Base-by-base conservation (phyloP, 92 coral and sea anemone species). In the Parazoanthus swiftii region DNA sequence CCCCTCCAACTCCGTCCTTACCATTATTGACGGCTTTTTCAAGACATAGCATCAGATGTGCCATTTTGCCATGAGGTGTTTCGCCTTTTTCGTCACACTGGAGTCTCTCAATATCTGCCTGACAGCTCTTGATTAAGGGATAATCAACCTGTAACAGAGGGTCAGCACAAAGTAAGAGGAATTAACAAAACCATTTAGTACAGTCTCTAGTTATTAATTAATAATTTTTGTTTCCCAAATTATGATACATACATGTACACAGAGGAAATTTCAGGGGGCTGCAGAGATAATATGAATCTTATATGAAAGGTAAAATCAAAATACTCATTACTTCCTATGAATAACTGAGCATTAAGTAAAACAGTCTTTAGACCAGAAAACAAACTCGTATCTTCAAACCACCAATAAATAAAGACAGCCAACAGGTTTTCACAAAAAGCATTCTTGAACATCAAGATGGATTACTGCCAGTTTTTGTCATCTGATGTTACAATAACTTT, bases 1-100 rank as follows among this genome's bases (percentile, higher is more conserved):
- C 58, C 58, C 58, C 58, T 10, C 13, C 16, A 2, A 2, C n/a
- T 18, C 73, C 29, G 10, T 20, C 18, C 93, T 76, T 88, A 97
- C 99, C 99, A 84, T 95, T 93, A 87, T 90, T 91, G 18, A 97
- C 82, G 59, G 96, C 99, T 42, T 48, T 83, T 81, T 97, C 98
- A 81, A 97, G 90, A 63, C 99, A 96, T 23, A 95, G 75, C 85
- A 96, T 84, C 21, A 96, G 91, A 75, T 85, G 87, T 37, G 98
- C 98, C 58, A 96, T 86, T 66, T 91, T 89, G 16, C 98, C 98
- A 76, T 94, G 98, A 14, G 85, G 88, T 72, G 98, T 89, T 21
- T 75, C 89, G 36, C 93, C 93, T 35, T 82, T 21, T 18, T 56
- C 89, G 0, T 84, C 92, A 86, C 98, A 94, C 0, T 85, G 51